Conservation (phyloP, 1,140 invertebrate genomes). For the Antheraea mylitta region DNA sequence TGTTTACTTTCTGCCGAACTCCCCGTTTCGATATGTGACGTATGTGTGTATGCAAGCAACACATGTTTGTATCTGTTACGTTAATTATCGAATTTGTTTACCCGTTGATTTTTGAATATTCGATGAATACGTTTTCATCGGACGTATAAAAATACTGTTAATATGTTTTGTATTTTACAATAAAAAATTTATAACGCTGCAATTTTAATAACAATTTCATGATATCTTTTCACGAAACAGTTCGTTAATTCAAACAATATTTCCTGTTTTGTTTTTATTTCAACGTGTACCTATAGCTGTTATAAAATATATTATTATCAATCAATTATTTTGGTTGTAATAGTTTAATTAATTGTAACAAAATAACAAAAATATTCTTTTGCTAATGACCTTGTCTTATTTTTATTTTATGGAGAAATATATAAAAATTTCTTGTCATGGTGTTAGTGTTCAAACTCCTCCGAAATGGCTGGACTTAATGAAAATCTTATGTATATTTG, state of each 20-base stretch:
- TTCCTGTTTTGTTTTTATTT: not conserved
- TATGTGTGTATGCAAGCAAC: constrained; percentile 27
- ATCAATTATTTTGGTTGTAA: too few species aligned
- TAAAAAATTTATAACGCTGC: constrained; percentile 6
- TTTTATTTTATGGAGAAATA: too few species aligned
- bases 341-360: not conserved
- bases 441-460: too few species aligned
- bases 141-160: constrained; percentile 14
- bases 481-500: too few species aligned
- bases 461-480: too few species aligned
- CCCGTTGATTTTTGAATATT: constrained; percentile 36
- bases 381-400: too few species aligned
- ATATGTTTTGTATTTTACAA: constrained; percentile 12
- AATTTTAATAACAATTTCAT: constrained; percentile 2
- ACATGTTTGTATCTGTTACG: constrained; percentile 54
- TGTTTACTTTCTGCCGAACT: constrained; percentile 76
- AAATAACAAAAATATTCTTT: not conserved
- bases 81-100: constrained; percentile 61
- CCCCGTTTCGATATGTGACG: constrained; percentile 53
- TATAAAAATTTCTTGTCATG: too few species aligned
- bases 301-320: not conserved
- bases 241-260: constrained; percentile 4
- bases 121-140: constrained; percentile 34
- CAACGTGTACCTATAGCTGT: not conserved
- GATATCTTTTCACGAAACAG: constrained; percentile 2